These are phyloP conservation scores for Plagodis pulveraria DNA, from an alignment of 2,888 invertebrate species.

Conservation along the genomic window DNA sequence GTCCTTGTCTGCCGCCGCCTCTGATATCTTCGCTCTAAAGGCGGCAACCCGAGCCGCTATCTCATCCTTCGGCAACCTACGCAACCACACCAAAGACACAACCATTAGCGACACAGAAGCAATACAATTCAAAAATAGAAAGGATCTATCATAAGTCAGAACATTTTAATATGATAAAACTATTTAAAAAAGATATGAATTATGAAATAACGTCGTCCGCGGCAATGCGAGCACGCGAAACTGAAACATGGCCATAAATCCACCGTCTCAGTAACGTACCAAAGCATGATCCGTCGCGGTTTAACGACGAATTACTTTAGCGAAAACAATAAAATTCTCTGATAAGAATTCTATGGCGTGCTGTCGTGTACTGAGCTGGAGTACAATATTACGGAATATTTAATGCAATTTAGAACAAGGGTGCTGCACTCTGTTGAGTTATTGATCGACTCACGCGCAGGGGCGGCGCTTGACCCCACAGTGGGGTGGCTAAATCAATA, in stretches of 20 bases:
- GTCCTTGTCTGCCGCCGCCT: slow-evolving; percentile 83
- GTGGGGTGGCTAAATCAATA: slow-evolving; percentile 22
- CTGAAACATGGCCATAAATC: slow-evolving; percentile 65
- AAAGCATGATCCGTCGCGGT: slow-evolving; percentile 73
- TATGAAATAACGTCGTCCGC: slow-evolving; percentile 40
- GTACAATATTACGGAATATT: slow-evolving; percentile 6
- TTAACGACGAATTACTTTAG: slow-evolving; percentile 74
- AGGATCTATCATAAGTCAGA: background rate
- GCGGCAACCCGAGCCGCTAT: slow-evolving; percentile 94
- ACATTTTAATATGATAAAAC: slow-evolving; percentile 23
- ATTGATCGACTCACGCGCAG: slow-evolving; percentile 26
- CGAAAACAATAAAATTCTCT: slow-evolving; percentile 71
- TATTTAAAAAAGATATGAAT: background rate
- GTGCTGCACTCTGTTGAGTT: slow-evolving; percentile 10
- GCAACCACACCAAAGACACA: slow-evolving; percentile 79
- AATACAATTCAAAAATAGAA: slow-evolving; percentile 2
- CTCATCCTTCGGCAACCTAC: slow-evolving; percentile 93
- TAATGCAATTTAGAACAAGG: slow-evolving; percentile 4
- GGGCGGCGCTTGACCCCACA: slow-evolving; percentile 12
- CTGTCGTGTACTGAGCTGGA: slow-evolving; percentile 48
- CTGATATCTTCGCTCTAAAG: slow-evolving; percentile 94
- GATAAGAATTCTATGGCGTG: slow-evolving; percentile 66
- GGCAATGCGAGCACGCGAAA: slow-evolving; percentile 50
- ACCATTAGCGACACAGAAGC: slow-evolving; percentile 57
- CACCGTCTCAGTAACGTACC: slow-evolving; percentile 68